These are phyloP conservation scores for Neodon shergylaensis DNA, from an alignment of 2,113 vertebrate species.

Conservation along the genomic window DNA sequence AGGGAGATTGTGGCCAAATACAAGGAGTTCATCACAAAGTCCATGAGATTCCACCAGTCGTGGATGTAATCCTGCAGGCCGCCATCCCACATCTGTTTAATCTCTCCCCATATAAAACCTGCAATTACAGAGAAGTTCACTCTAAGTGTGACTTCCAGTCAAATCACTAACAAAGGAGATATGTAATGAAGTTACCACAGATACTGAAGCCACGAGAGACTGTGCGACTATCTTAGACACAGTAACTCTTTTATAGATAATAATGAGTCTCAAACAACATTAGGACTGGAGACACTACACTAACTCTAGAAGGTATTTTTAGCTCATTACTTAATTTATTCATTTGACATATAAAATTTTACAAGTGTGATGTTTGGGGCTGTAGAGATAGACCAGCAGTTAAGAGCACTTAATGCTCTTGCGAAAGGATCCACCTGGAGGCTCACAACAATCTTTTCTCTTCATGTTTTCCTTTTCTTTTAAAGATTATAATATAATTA, in stretches of 20 bases:
- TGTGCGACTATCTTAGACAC: neutral
- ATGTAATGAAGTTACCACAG: neutral
- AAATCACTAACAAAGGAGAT: neutral
- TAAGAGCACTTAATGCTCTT: neutral
- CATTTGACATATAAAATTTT: neutral
- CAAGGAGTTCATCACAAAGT: constrained; percentile 99
- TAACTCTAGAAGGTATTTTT: constrained; percentile 6
- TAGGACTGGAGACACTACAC: neutral
- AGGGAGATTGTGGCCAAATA: constrained; percentile 98
- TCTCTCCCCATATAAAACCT: constrained; percentile 99
- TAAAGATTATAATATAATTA: neutral
- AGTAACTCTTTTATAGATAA: neutral
- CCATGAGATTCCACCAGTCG: constrained; percentile 99
- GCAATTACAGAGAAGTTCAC: constrained; percentile 74
- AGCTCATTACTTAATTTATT: neutral
- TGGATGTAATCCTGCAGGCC: constrained; percentile 97
- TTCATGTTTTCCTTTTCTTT: neutral
- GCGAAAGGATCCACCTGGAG: neutral
- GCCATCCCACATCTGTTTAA: constrained; percentile 99
- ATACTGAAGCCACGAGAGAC: neutral
- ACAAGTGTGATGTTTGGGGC: neutral
- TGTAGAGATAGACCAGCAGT: neutral
- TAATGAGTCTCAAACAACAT: neutral
- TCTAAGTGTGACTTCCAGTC: constrained; percentile 64
- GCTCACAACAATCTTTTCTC: neutral